These are phyloP conservation scores for Iguana delicatissima DNA, from an alignment of 2,797 vertebrate species.

Conservation along the genomic window DNA sequence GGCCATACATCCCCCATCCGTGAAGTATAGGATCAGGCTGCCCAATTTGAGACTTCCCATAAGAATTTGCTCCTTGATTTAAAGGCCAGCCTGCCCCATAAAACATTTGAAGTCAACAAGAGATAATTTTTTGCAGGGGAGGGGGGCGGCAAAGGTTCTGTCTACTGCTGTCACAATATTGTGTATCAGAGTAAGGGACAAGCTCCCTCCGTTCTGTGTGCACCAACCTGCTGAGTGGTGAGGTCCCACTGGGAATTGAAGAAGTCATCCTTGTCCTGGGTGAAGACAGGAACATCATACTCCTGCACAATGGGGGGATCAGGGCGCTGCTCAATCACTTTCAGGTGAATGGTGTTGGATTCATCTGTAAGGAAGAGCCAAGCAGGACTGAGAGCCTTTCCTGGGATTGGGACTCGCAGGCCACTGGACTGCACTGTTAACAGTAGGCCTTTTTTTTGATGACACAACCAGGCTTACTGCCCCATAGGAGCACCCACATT, in stretches of 20 bases:
- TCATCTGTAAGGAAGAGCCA: constrained; percentile 83
- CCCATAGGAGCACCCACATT: background rate
- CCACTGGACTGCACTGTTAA: background rate
- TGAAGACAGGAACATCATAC: constrained; percentile 97
- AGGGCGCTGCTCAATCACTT: constrained; percentile 92
- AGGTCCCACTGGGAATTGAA: constrained; percentile 97
- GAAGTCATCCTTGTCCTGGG: constrained; percentile 94
- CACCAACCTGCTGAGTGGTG: constrained; percentile 93
- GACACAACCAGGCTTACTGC: background rate
- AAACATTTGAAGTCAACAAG: background rate
- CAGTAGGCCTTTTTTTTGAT: background rate
- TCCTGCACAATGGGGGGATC: constrained; percentile 96
- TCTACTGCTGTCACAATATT: background rate
- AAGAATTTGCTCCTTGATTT: background rate
- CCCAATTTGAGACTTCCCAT: background rate
- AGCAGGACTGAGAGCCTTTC: background rate
- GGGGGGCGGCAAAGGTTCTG: too few species aligned
- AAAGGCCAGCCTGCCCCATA: background rate
- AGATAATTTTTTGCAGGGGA: background rate
- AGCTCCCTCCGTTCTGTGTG: accelerated
- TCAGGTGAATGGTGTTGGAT: constrained; percentile 97
- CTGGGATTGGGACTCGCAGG: background rate
- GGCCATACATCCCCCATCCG: background rate
- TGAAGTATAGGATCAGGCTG: background rate
- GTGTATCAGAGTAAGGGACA: background rate